Evolutionary conservation across 2,888 invertebrate genomes (phyloP), one percentile per base, ranked within the genome.

Genomic region (Julus scanicus): DNA sequence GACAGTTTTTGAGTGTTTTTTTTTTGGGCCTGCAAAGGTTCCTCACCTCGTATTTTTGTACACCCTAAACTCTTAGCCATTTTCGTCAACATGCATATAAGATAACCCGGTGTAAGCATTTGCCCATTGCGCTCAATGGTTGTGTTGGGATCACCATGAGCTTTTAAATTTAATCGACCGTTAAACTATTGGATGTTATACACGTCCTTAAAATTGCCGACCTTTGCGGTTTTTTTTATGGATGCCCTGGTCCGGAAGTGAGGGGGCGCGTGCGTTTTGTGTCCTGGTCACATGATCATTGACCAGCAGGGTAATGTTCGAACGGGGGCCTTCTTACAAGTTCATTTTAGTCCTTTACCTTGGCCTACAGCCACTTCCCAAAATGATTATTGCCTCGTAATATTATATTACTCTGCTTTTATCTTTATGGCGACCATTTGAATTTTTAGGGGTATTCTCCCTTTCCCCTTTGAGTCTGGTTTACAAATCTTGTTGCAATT

Each of bases 341-440:
- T 80, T 80, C 80, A 80, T 37, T 37, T 85, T 40, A 29, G 48
- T 44, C 17, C 48, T 48, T 39, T 85, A 85, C 85, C 85, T 85
- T 85, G 85, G 85, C 85, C 85, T 85, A 85, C 85, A 85, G 40
- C 85, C 44, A 85, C 48, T 85, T 63, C 71, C 39, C 71, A 87
- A 63, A 63, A 57, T 80, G 87, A 87, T 87, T 57, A 87, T 87
- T 44, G 63, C 87, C 87, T 80, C 87, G 71, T 87, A 87, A 87
- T 57, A 87, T 87, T 87, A 87, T 87, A 87, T 87, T 87, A 80
- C 87, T 85, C 29, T 49, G n/a, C 80, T 87, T 87, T 87, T 87
- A 87, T 87, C 87, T 87, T 87, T 87, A 57, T 87, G 85, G 85
- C 85, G 44, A 29, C 85, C 85, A 85, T 85, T 85, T 85, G 44